Percentiles rank a stretch among this genome's conserved stretches.
phyloP scores from a whole-genome alignment of 2,113 vertebrate species.

The Engraulis encrasicolus region DNA sequence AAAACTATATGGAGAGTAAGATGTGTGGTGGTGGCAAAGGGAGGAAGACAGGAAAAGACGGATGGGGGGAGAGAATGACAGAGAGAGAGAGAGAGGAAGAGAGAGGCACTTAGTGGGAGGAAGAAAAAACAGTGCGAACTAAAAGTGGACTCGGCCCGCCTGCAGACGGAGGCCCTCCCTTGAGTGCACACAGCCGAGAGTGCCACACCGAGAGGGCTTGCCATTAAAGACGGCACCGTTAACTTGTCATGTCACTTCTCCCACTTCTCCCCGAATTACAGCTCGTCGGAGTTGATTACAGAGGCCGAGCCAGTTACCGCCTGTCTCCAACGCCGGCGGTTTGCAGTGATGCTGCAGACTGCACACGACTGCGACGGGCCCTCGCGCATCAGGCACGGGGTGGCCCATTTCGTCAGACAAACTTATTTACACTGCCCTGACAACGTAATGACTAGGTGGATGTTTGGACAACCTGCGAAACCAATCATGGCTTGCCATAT shows the following conservation, averaged over 20 bases:
- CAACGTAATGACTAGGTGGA: not conserved
- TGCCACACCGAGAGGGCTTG: not conserved
- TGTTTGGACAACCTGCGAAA: not conserved
- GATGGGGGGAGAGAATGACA: not conserved
- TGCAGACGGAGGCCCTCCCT: not conserved
- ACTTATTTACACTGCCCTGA: not conserved
- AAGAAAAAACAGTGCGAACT: not conserved
- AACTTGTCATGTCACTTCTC: not conserved
- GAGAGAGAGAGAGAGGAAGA: not conserved
- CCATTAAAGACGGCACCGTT: not conserved
- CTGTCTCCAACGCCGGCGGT: not conserved
- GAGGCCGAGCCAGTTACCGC: not conserved
- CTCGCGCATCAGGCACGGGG: too few relatives aligned
- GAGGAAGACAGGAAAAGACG: not conserved
- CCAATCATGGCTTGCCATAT: not conserved
- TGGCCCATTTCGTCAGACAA: not conserved
- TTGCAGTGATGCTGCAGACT: not conserved
- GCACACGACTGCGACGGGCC: not conserved
- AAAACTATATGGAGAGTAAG: not conserved
- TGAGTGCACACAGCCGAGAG: slow-evolving; percentile 6
- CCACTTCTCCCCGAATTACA: not conserved
- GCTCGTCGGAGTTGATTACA: not conserved
- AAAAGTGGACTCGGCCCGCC: not conserved
- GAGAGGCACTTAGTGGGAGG: not conserved
- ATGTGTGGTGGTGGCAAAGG: not conserved